Conservation (phyloP, 2,113 vertebrate species). For the Puffinus mauretanicus region DNA sequence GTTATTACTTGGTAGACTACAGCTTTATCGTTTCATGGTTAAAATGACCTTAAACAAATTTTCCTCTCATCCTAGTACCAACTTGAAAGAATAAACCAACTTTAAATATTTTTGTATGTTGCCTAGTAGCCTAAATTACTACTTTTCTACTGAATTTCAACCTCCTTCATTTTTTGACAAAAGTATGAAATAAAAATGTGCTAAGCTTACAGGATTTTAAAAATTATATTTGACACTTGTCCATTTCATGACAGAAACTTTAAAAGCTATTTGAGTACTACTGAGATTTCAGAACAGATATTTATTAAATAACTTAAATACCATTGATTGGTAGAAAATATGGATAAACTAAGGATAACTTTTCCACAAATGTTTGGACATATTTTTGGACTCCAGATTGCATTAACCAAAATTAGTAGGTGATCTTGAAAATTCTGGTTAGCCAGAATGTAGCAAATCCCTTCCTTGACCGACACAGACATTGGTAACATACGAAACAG, state of each 20-base stretch:
- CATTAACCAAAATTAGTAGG: neutral
- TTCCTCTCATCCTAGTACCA: neutral
- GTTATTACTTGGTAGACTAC: neutral
- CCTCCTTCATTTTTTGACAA: neutral
- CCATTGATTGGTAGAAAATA: neutral
- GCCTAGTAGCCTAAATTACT: neutral
- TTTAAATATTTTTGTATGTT: neutral
- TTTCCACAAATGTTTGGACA: neutral
- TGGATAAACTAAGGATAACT: neutral
- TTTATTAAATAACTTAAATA: neutral
- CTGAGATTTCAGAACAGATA: neutral
- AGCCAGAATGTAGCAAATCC: neutral
- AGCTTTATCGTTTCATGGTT: neutral
- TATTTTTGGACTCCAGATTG: neutral
- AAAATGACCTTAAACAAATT: neutral
- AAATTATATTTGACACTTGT: neutral
- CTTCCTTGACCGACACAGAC: neutral
- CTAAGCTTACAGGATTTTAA: neutral
- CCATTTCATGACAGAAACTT: neutral
- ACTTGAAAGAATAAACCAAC: neutral
- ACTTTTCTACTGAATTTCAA: neutral
- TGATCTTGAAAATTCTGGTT: neutral
- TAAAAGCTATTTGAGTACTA: neutral
- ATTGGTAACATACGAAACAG: neutral
- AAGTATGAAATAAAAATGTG: neutral